Evolutionary conservation across 2,797 vertebrate species (phyloP).

Genomic region (Chloroceryle inda): DNA sequence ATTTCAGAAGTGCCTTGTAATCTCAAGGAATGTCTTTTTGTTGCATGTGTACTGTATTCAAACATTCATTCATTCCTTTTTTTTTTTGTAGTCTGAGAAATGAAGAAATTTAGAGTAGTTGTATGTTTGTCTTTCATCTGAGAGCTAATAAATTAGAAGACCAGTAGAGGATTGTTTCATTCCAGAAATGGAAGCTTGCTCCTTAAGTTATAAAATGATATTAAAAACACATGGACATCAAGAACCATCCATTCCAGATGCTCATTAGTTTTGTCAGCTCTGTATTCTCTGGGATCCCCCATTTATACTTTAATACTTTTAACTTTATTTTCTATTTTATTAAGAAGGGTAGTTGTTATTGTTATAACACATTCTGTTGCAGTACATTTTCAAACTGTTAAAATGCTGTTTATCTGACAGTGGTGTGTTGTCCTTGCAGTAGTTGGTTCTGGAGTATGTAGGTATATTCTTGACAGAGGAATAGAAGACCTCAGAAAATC

Average conservation of each 20-base stretch:
- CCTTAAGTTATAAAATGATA: not conserved
- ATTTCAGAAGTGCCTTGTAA: not conserved
- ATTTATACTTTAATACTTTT: not conserved
- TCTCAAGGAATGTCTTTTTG: not conserved
- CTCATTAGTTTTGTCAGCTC: slow-evolving; percentile 4
- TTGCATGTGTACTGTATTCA: not conserved
- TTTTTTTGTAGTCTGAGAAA: not conserved
- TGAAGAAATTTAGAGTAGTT: not conserved
- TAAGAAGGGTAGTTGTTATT: not conserved
- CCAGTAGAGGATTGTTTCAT: not conserved
- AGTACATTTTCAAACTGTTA: slow-evolving; percentile 8
- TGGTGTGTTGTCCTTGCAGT: not conserved
- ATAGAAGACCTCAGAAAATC: slow-evolving; percentile 46
- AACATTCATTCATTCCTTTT: not conserved
- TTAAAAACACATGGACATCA: not conserved
- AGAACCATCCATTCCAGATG: not conserved
- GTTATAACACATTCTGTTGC: not conserved
- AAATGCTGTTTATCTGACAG: slow-evolving; percentile 67
- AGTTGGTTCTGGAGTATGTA: slow-evolving; percentile 69
- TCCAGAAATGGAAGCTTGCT: not conserved
- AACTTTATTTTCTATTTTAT: not conserved
- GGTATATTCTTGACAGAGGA: slow-evolving; percentile 63
- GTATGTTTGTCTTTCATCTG: not conserved
- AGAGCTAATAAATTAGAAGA: not conserved
- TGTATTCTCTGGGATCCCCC: not conserved